phyloP scores from a whole-genome alignment of 2,888 invertebrate species.

The Carterocephalus palaemon region DNA sequence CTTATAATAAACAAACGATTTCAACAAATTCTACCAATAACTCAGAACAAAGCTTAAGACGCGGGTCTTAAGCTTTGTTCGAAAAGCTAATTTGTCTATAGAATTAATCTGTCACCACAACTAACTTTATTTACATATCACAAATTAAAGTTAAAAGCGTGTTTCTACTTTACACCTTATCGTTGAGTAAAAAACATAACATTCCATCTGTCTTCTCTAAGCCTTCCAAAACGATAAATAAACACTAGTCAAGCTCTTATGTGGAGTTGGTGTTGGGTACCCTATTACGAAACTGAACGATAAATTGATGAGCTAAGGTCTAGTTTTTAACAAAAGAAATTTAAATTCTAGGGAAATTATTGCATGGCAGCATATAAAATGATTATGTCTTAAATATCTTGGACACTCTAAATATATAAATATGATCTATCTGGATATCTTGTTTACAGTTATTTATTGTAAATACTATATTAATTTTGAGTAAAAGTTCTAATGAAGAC shows the following conservation, averaged over 20 bases:
- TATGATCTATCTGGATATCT: no score
- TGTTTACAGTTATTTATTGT: no score
- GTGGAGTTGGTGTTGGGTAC: slow-evolving; percentile 47
- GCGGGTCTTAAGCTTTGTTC: neutral
- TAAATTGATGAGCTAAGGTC: slow-evolving; percentile 36
- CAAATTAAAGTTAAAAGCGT: slow-evolving; percentile 49
- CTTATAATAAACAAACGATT: no score
- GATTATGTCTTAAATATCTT: no score
- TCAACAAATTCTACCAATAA: neutral
- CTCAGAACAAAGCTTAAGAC: neutral
- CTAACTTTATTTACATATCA: slow-evolving; percentile 36
- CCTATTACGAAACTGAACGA: slow-evolving; percentile 49
- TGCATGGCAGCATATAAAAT: no score
- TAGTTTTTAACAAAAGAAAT: no score
- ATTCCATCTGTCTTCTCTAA: slow-evolving; percentile 75
- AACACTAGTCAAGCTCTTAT: slow-evolving; percentile 69
- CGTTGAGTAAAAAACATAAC: slow-evolving; percentile 66
- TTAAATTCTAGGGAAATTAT: no score
- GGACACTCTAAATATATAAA: no score
- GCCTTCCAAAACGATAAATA: slow-evolving; percentile 77
- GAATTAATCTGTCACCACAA: slow-evolving; percentile 21
- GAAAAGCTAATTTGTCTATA: slow-evolving; percentile 22
- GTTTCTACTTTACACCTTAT: slow-evolving; percentile 67
- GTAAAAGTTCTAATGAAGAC: no score
- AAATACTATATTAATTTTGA: no score